phyloP scores from a whole-genome alignment of 2,797 vertebrate genomes.

The Dallia pectoralis region DNA sequence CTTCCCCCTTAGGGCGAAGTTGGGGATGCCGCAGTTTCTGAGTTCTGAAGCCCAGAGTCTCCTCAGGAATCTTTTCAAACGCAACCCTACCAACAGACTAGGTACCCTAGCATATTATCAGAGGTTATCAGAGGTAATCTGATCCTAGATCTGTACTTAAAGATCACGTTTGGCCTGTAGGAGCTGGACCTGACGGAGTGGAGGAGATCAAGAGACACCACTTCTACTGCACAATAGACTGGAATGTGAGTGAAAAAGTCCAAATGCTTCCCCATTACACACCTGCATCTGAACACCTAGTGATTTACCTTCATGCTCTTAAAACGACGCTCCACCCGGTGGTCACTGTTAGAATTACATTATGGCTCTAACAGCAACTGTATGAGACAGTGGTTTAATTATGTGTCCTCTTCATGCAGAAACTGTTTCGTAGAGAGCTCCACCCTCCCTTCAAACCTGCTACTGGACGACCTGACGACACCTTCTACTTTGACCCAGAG shows the following conservation, averaged over 20 bases:
- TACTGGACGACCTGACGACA: constrained; percentile 91
- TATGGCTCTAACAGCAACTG: no score
- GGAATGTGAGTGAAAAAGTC: constrained; percentile 98
- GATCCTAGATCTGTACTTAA: background rate
- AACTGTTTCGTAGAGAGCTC: constrained; percentile 93
- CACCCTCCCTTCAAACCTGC: constrained; percentile 95
- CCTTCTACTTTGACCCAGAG: constrained; percentile 97
- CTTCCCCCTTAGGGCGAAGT: constrained; percentile 82
- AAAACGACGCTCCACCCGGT: no score
- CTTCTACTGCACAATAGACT: constrained; percentile 95
- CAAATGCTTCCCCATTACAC: no score
- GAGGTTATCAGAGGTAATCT: background rate
- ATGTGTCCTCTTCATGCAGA: constrained; percentile 67
- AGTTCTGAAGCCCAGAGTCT: constrained; percentile 95
- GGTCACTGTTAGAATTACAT: no score
- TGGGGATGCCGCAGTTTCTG: constrained; percentile 98
- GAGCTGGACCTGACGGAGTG: constrained; percentile 94
- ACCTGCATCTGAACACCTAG: no score
- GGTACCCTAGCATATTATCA: constrained; percentile 66
- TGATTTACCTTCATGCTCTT: no score
- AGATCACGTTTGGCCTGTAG: constrained; percentile 58
- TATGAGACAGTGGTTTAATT: background rate
- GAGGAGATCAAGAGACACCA: constrained; percentile 97
- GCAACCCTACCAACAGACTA: constrained; percentile 95
- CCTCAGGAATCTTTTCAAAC: constrained; percentile 95